Base-by-base conservation (phyloP, 2,888 invertebrate species). In the Endotricha flammealis region DNA sequence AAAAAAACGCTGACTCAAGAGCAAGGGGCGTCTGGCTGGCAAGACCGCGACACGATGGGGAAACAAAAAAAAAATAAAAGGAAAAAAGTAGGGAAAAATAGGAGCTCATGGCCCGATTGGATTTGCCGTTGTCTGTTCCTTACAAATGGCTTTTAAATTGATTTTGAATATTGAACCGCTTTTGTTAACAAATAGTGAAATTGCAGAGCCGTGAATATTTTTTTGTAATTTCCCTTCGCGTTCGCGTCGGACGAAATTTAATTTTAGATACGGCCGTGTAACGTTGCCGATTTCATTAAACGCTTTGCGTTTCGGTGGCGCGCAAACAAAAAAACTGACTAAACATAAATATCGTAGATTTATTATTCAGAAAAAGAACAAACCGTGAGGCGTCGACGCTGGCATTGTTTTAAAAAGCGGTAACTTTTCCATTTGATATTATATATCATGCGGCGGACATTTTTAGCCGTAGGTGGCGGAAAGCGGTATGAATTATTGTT, bases 401-500 rank as follows among this genome's bases (percentile, higher is more conserved):
- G 58, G 70, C 73, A 80, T 85, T 85, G 81, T 86, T 85, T 83
- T 82, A 81, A 82, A 81, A 81, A 64, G 72, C 72, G 66, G 75
- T 82, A 79, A 82, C 81, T 85, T 79, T 79, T 68, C 78, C 78
- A 75, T 85, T 78, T 78, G 69, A 76, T 79, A 76, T 78, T 80
- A 83, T 86, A 85, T 79, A 85, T 85, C 79, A 82, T 54, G 63
- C 59, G 67, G 79, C 85, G 80, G 85, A 85, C 85, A 85, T 81
- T 86, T 85, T 86, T 85, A 85, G 81, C 83, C 73, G 82, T 85
- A 81, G 83, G 83, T 82, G 83, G 83, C 79, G 83, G 86, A 74
- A 85, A 82, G 67, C 78, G 78, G 79, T 77, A 83, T 86, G 86
- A 86, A 82, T 83, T 85, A 85, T 86, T 83, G 81, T 83, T 86